Percentiles rank a stretch among this genome's conserved stretches.
These are phyloP conservation scores for Protaetia brevitarsis DNA, from an alignment of 1,140 invertebrate genomes.

Conservation along the genomic window DNA sequence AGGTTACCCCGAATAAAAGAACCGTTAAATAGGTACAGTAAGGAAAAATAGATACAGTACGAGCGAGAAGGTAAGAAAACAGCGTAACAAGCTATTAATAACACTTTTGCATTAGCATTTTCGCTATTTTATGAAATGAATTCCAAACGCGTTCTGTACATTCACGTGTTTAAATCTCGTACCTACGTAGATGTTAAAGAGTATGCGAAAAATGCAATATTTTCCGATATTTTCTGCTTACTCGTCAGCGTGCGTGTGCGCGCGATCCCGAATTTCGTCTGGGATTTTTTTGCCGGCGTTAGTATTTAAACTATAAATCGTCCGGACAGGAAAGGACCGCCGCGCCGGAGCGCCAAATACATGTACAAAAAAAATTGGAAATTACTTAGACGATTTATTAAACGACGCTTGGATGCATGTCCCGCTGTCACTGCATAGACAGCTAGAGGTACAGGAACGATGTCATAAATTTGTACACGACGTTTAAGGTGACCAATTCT, in stretches of 20 bases:
- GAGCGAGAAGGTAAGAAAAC: no score
- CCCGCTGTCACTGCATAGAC: background rate
- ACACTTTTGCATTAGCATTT: no score
- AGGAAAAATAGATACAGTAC: no score
- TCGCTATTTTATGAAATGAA: no score
- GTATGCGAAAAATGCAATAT: background rate
- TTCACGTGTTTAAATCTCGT: no score
- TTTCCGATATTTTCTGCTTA: slow-evolving; percentile 10
- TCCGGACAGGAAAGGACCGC: background rate
- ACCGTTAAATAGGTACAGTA: no score
- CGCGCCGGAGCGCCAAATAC: slow-evolving; percentile 2
- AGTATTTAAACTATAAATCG: slow-evolving; percentile 10
- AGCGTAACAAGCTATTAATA: no score
- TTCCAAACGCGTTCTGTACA: no score
- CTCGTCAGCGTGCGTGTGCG: background rate
- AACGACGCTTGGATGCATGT: background rate
- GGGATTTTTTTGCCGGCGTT: background rate
- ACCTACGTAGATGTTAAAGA: no score
- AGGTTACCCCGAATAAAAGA: no score
- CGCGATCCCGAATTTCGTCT: background rate
- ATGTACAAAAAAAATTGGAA: slow-evolving; percentile 1
- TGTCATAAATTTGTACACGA: no score
- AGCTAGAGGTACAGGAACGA: slow-evolving; percentile 1
- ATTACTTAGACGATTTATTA: slow-evolving; percentile 15
- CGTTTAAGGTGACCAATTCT: no score